These are phyloP conservation scores for Silurus aristotelis DNA, from an alignment of 2,797 vertebrate species.

Conservation along the genomic window DNA sequence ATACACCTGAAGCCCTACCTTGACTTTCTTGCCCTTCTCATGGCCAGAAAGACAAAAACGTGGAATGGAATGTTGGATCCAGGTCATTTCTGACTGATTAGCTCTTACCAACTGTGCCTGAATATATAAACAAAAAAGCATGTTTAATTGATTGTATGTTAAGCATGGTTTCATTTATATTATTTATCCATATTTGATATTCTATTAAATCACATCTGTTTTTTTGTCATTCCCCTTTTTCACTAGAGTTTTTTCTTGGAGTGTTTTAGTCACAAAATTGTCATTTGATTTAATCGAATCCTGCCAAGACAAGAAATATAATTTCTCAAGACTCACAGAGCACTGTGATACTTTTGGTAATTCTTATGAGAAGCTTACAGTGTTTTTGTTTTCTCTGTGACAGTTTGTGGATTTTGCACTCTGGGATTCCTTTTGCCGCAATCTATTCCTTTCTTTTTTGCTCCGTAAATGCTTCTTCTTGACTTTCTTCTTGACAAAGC, in stretches of 20 bases:
- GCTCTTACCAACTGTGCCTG: constrained; percentile 53
- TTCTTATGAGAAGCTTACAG: constrained; percentile 30
- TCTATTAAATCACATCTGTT: constrained; percentile 61
- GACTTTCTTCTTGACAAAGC: constrained; percentile 56
- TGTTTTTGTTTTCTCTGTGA: constrained; percentile 47
- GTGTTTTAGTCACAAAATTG: constrained; percentile 39
- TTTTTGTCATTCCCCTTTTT: constrained; percentile 55
- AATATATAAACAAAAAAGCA: constrained; percentile 3
- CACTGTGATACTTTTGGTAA: neutral
- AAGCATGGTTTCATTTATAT: neutral
- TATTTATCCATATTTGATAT: constrained; percentile 12
- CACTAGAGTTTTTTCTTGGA: constrained; percentile 52
- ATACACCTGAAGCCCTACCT: constrained; percentile 51
- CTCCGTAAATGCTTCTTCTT: constrained; percentile 75
- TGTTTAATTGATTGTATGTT: neutral
- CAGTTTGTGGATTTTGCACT: constrained; percentile 47
- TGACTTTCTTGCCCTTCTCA: constrained; percentile 58
- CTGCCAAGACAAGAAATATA: constrained; percentile 58
- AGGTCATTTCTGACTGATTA: constrained; percentile 49
- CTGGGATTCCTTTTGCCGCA: constrained; percentile 55
- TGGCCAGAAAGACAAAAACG: constrained; percentile 54
- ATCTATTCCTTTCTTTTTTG: constrained; percentile 74
- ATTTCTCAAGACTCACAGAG: neutral
- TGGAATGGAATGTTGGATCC: constrained; percentile 53
- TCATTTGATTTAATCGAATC: constrained; percentile 51